Base-by-base conservation (phyloP, 2,888 invertebrate genomes). In the Microctonus hyperodae region DNA sequence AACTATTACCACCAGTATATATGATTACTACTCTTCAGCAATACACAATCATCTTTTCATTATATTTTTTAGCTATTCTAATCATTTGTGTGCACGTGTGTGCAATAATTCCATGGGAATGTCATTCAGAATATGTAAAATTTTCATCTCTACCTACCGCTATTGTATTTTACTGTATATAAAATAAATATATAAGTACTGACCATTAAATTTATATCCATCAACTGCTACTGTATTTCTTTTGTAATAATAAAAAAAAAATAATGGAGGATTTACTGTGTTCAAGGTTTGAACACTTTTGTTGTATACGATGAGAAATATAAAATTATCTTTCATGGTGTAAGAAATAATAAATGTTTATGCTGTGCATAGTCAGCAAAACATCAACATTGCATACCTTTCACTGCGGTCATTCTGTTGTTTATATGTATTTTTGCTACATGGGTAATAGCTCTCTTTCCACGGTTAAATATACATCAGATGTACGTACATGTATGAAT, bases 1-100 rank as follows among this genome's bases (percentile, higher is more conserved):
- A 67, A 64, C 56, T 59, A 53, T 55, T 28, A 44, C 16, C 7
- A 44, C 16, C 16, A 44, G 7, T n/a, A 44, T n/a, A 44, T 7
- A 16, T 6, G 37, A 13, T 37, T n/a, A n/a, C 37, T 37, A 5
- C n/a, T 37, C 11, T 37, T 37, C 5, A 37, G 37, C n/a, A n/a
- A n/a, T 37, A 37, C n/a, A n/a, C 37, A 37, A n/a, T 37, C n/a
- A 37, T 44, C 16, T 28, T 28, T 28, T 28, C 7, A 5, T 7
- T 28, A 5, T 28, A 5, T 7, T 28, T 28, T 28, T 28, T 28
- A 5, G 3, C 7, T 5, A 7, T 28, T 5, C 3, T 7, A 28
- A 28, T 28, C 4, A 28, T 28, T 44, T 6, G 16, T 16, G 44
- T 44, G 44, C 44, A 44, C 20, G 16, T 44, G 44, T 44, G 44